Evolutionary conservation across 2,888 invertebrate species (phyloP), one percentile per base, ranked within the genome.

Genomic region (Netelia inedita): DNA sequence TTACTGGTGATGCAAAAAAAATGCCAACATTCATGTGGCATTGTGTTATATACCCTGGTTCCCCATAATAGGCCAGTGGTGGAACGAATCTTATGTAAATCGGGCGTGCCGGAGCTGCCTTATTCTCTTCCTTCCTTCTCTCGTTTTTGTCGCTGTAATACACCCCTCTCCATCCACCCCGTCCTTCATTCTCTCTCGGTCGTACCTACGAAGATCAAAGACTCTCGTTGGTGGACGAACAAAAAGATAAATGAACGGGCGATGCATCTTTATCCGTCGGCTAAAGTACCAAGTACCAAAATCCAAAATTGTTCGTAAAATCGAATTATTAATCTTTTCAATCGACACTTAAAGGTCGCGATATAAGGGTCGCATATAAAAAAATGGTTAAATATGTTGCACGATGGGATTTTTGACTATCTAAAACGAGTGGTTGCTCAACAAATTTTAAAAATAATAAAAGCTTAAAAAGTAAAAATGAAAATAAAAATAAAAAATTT

Each of bases 1-100:
- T 71, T 79, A 69, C 78, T 66, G 82, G 82, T 19, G 78, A 82
- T 83, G 83, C 83, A 79, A 83, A 83, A 55, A 82, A 80, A 78
- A 79, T 74, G 87, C 85, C 88, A 89, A 89, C 87, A 88, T 90
- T 87, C 85, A 87, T 86, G 86, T 87, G 87, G 87, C 87, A 91
- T 90, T 90, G 89, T 90, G 85, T 82, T 85, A 71, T 81, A 71
- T 35, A 35, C 35, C 81, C 79, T 79, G 84, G 61, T 72, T 72
- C 72, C 82, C 59, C 76, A 88, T 87, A 89, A 90, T 89, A 85
- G 90, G 87, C 88, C 88, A 89, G 88, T 88, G 35, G 88, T 85
- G 82, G 89, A 88, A 88, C 89, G 86, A 87, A 91, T 90, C 90
- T 89, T 90, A 90, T 91, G 90, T 88, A 89, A 91, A 91, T 91